Evolutionary conservation across 2,888 invertebrate species (phyloP), one percentile per base, ranked within the genome.

Genomic region (Halictus ligatus): DNA sequence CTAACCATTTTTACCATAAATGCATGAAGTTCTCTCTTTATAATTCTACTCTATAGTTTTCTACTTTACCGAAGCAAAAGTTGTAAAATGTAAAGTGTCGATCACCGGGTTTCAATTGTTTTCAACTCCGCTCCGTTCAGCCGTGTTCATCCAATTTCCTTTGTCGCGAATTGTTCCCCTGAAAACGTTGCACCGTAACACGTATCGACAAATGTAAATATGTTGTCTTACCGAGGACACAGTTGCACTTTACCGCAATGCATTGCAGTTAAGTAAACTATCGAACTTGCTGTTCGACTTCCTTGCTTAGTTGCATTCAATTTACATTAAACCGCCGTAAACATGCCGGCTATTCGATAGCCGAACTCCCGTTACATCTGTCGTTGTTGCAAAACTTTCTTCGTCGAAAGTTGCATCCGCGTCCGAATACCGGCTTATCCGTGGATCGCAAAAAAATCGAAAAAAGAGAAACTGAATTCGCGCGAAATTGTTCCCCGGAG

Each of bases 261-360:
- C 75, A 67, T 81, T 74, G 77, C 79, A 48, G 75, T 77, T 84
- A 79, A 75, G 73, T 60, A 78, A 84, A 76, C 78, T 58, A 64
- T 64, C n/a, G 73, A 77, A 83, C 60, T 81, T 74, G 71, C 69
- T 76, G 78, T 58, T 50, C 75, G 40, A 80, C 78, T 82, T 58
- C 25, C 46, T 43, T 40, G 54, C 73, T 25, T 67, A 54, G 64
- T 73, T 80, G 77, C 75, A 69, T 83, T 81, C 75, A 73, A 89
- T 79, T 89, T 89, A 69, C 85, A 83, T 87, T 85, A 82, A 72
- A 88, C 60, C 71, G 58, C 25, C 69, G 74, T 87, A 84, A 84
- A 86, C 75, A 83, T 75, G 43, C 67, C 60, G 64, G 64, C 54
- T 43, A 69, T 76, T 88, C 80, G 84, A 84, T 83, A 73, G 75